Evolutionary conservation across 2,888 invertebrate genomes (phyloP).

Genomic region (Noctuana brunneofusca): DNA sequence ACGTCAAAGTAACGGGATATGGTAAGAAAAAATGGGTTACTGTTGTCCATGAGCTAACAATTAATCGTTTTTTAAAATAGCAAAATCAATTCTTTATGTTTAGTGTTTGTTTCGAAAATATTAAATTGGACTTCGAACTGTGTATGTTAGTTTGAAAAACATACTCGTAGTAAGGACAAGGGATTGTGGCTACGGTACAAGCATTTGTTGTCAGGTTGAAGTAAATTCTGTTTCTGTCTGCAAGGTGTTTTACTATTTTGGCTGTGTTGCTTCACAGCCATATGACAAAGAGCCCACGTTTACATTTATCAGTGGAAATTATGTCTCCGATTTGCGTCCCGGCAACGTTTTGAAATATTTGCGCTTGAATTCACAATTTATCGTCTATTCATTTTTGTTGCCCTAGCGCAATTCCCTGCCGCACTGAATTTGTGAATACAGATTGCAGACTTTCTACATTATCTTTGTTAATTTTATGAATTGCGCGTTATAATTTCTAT

Average conservation of each 20-base stretch:
- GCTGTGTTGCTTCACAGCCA: constrained; percentile 10
- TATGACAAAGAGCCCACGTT: constrained; percentile 30
- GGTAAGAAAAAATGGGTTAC: not conserved
- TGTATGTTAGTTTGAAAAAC: too few relatives aligned
- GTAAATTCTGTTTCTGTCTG: constrained; percentile 19
- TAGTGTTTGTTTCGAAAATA: too few relatives aligned
- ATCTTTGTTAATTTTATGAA: not conserved
- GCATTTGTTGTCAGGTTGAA: constrained; percentile 24
- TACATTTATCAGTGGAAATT: constrained; percentile 33
- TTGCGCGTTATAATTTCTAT: not conserved
- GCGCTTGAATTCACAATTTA: constrained; percentile 34
- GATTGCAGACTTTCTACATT: constrained; percentile 3
- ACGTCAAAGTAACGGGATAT: not conserved
- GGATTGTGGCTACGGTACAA: not conserved
- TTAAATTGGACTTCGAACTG: too few relatives aligned
- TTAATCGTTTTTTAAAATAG: not conserved
- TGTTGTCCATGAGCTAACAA: not conserved
- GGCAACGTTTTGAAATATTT: constrained; percentile 34
- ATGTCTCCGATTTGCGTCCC: constrained; percentile 32
- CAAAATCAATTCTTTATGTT: too few relatives aligned
- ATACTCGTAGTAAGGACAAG: too few relatives aligned
- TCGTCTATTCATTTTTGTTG: constrained; percentile 34
- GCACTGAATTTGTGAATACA: constrained; percentile 8
- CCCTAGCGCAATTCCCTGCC: constrained; percentile 24
- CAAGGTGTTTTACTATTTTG: constrained; percentile 19